Evolutionary conservation across 2,797 vertebrate genomes (phyloP).

Genomic region (Malacoraja senta): DNA sequence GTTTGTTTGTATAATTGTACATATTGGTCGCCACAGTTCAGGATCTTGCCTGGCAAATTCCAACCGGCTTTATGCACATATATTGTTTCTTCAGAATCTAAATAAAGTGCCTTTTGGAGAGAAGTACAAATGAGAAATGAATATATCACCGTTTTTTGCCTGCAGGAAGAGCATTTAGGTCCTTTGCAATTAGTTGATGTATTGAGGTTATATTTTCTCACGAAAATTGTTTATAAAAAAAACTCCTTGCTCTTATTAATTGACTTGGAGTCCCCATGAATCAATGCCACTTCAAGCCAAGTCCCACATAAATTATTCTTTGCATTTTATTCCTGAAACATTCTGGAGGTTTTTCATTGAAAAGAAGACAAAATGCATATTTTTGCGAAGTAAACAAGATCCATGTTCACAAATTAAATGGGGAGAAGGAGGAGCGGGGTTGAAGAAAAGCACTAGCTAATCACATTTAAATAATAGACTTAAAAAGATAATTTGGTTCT

Average conservation of each 20-base stretch:
- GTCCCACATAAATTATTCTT: conserved; percentile 87
- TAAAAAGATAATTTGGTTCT: conserved; percentile 68
- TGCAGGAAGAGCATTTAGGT: conserved; percentile 74
- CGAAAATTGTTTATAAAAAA: conserved; percentile 89
- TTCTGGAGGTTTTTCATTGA: conserved; percentile 43
- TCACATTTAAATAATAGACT: conserved; percentile 74
- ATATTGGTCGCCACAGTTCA: neutral
- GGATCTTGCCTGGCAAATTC: conserved; percentile 16
- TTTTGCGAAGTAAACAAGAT: conserved; percentile 70
- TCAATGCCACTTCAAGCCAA: conserved; percentile 85
- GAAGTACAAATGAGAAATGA: conserved; percentile 32
- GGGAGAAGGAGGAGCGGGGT: conserved; percentile 59
- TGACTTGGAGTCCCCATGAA: conserved; percentile 88
- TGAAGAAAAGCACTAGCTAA: conserved; percentile 64
- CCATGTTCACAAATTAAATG: conserved; percentile 67
- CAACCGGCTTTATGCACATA: conserved; percentile 31
- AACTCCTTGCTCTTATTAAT: conserved; percentile 96
- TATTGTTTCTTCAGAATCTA: conserved; percentile 15
- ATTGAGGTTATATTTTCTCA: conserved; percentile 80
- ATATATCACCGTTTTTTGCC: conserved; percentile 30
- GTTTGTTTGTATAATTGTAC: conserved; percentile 17
- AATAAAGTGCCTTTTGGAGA: conserved; percentile 35
- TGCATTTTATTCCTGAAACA: conserved; percentile 46
- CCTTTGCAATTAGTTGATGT: conserved; percentile 85
- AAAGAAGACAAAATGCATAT: conserved; percentile 56